A percentile compares a stretch with the other conserved stretches of the same genome.
phyloP scores from a whole-genome alignment of 30 jellyfish, hydroid and myxozoan species.

The Pelagia noctiluca region DNA sequence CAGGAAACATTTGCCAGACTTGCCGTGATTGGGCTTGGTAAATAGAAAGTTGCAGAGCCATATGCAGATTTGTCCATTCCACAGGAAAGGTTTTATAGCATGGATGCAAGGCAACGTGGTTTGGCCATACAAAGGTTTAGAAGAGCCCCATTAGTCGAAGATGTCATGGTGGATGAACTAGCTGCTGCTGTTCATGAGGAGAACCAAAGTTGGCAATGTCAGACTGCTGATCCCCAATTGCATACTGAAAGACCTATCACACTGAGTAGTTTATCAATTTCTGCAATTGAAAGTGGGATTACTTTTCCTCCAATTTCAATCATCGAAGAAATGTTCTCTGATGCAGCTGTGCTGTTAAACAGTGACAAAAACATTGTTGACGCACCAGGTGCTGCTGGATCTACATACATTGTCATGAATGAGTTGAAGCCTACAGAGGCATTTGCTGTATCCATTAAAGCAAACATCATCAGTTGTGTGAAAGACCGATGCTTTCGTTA shows the following conservation, averaged over 20 bases:
- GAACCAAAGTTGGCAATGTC: not conserved
- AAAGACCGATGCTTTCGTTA: not conserved
- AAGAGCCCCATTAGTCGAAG: not conserved
- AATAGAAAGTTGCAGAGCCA: constrained; percentile 14
- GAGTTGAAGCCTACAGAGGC: not conserved
- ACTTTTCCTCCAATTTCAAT: constrained; percentile 13
- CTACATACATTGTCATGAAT: not conserved
- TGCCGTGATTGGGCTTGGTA: constrained; percentile 29
- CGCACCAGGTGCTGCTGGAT: constrained; percentile 16
- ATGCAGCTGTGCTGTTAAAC: constrained; percentile 6
- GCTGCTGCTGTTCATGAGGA: not conserved
- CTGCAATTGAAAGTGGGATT: not conserved
- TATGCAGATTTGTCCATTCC: not conserved
- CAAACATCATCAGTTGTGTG: not conserved
- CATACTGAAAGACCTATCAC: not conserved
- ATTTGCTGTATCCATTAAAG: not conserved
- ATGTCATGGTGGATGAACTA: not conserved
- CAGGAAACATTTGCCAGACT: constrained; percentile 3
- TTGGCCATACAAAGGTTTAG: not conserved
- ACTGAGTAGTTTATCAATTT: not conserved
- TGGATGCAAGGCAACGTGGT: not conserved
- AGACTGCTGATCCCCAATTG: not conserved
- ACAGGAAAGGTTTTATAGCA: not conserved
- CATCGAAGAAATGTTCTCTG: constrained; percentile 1
- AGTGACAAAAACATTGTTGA: not conserved